Evolutionary conservation across 2,113 vertebrate species (phyloP), one percentile per base, ranked within the genome.

Genomic region (Spilogale gracilis): DNA sequence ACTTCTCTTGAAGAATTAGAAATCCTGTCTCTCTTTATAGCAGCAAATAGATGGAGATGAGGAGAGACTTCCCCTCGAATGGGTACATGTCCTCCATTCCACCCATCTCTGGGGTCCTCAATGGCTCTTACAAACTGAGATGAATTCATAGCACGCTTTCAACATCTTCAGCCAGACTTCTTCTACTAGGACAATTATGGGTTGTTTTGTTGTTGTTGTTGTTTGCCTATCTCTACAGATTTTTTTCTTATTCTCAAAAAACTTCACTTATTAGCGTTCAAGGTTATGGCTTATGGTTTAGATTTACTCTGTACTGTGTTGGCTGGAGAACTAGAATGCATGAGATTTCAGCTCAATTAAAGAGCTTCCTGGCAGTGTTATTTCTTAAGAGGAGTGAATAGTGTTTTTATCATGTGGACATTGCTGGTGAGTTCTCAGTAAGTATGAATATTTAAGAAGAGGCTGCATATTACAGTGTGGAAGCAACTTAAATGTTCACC

Each of bases 181-280:
- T 89, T 89, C 71, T 89, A 13, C 65, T 23, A 63, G 14, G 23
- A 56, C 25, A 56, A 7, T 84, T 79, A 54, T 11, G 7, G 43
- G 43, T 48, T 45, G 21, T 25, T 10, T 43, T 10, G 38, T 12
- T 45, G 10, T 45, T 38, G 18, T 21, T 48, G 17, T 45, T 87
- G 91, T 93, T 81, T 21, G 30, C 30, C 63, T n/a, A 6, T 50
- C 7, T 91, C 10, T 82, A 30, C 16, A 60, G 10, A 54, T 65
- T 74, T 91, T 54, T 88, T 87, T 82, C 30, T 96, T 89, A 83
- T 60, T 82, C 23, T 13, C 8, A 25, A 52, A 16, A n/a, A 74
- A 30, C 10, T 50, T 73, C 86, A 61, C 8, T 82, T 54, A 63
- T 11, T 76, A 32, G 45, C 58, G 60, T 86, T 97, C 43, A 50